Evolutionary conservation across 2,797 vertebrate genomes (phyloP).

Genomic region (Mormyrus proboscirostris): DNA sequence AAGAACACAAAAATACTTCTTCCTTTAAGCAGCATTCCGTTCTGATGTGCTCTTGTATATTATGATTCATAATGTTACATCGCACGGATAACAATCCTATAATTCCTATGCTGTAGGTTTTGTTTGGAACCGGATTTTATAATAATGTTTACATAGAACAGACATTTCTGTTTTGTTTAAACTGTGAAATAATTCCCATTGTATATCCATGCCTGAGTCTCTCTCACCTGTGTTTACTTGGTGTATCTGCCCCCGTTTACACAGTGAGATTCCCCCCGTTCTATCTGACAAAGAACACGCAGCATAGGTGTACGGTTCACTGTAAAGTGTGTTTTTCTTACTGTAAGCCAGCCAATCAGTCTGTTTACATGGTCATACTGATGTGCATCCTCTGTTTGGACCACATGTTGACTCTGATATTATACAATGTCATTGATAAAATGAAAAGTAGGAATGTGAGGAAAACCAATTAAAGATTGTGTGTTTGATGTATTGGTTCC

Average conservation of each 20-base stretch:
- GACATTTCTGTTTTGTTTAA: not conserved
- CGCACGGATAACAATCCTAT: not conserved
- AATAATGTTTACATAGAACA: not conserved
- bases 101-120: not conserved
- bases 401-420: not conserved
- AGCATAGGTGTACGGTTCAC: not conserved
- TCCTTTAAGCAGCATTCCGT: not conserved
- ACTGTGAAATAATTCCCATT: not conserved
- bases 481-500: not conserved
- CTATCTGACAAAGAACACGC: not conserved
- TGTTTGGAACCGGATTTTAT: not conserved
- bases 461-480: not conserved
- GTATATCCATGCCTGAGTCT: not conserved
- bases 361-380: not conserved
- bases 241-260: not conserved
- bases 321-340: not conserved
- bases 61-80: not conserved
- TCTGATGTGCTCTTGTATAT: not conserved
- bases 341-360: not conserved
- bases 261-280: not conserved
- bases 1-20: not conserved
- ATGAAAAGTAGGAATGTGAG: not conserved
- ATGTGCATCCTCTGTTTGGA: not conserved
- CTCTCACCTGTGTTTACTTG: not conserved
- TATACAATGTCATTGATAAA: not conserved